These are phyloP conservation scores for Bacillus rossius DNA, from an alignment of 1,140 invertebrate genomes.

Conservation along the genomic window DNA sequence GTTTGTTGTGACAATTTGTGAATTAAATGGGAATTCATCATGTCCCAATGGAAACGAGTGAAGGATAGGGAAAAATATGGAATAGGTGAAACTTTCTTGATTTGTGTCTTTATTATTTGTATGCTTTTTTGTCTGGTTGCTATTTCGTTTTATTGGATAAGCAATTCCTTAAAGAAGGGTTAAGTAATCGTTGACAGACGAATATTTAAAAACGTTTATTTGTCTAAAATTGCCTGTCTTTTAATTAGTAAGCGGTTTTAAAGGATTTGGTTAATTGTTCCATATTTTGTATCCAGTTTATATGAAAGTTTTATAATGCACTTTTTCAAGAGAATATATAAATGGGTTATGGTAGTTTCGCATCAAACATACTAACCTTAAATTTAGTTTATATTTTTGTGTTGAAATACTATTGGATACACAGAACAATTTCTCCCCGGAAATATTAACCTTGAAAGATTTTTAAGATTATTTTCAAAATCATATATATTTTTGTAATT, in stretches of 20 bases:
- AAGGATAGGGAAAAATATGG: slow-evolving; percentile 35
- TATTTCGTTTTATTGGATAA: not conserved
- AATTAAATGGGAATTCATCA: slow-evolving; percentile 3
- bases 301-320: not conserved
- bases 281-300: not conserved
- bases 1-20: not conserved
- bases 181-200: no score
- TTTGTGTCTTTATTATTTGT: not conserved
- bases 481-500: not conserved
- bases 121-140: not conserved
- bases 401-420: not conserved
- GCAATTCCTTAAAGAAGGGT: not conserved
- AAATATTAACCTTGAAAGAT: not conserved
- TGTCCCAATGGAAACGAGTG: slow-evolving; percentile 29
- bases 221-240: no score
- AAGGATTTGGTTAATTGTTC: not conserved
- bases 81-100: slow-evolving; percentile 25
- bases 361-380: not conserved
- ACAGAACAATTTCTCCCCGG: not conserved
- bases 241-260: not conserved
- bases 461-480: not conserved
- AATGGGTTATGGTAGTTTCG: not conserved
- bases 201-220: no score
- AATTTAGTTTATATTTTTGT: not conserved
- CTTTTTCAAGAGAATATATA: not conserved